These are phyloP conservation scores for Sylvicola cinctus DNA, from an alignment of 2,888 invertebrate genomes.

Conservation along the genomic window DNA sequence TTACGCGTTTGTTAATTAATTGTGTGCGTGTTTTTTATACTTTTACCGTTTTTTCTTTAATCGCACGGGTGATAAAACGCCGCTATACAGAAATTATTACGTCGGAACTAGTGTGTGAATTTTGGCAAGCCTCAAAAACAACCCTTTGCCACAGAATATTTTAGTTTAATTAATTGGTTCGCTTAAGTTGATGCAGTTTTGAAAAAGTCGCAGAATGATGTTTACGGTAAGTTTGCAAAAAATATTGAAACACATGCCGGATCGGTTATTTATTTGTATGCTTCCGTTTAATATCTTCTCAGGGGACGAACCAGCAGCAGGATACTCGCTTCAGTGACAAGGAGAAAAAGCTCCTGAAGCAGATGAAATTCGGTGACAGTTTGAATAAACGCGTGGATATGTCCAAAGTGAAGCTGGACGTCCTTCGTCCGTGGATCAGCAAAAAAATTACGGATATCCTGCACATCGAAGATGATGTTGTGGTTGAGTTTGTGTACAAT, in stretches of 20 bases:
- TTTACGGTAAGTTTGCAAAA: slow-evolving; percentile 25
- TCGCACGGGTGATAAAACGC: too few species aligned
- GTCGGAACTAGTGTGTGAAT: too few species aligned
- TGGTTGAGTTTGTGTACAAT: slow-evolving; percentile 96
- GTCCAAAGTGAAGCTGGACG: slow-evolving; percentile 94
- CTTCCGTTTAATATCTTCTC: slow-evolving; percentile 11
- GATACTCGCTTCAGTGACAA: slow-evolving; percentile 99
- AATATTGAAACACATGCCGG: slow-evolving; percentile 3
- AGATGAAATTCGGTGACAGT: slow-evolving; percentile 94
- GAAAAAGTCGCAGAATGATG: slow-evolving; percentile 32
- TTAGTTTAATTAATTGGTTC: too few species aligned
- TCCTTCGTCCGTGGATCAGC: slow-evolving; percentile 97
- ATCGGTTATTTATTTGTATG: not conserved
- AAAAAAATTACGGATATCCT: slow-evolving; percentile 89
- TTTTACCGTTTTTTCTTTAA: too few species aligned
- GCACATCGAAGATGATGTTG: slow-evolving; percentile 96
- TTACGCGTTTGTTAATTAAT: too few species aligned
- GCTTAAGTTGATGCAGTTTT: too few species aligned
- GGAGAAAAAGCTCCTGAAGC: slow-evolving; percentile 95
- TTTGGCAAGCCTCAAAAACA: too few species aligned
- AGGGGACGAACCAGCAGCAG: slow-evolving; percentile 98
- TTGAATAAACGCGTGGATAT: slow-evolving; percentile 92
- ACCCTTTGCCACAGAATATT: too few species aligned
- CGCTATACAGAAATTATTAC: too few species aligned
- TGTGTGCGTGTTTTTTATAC: too few species aligned